Conservation (phyloP, 92 coral and sea anemone genomes). For the Porites evermanni region DNA sequence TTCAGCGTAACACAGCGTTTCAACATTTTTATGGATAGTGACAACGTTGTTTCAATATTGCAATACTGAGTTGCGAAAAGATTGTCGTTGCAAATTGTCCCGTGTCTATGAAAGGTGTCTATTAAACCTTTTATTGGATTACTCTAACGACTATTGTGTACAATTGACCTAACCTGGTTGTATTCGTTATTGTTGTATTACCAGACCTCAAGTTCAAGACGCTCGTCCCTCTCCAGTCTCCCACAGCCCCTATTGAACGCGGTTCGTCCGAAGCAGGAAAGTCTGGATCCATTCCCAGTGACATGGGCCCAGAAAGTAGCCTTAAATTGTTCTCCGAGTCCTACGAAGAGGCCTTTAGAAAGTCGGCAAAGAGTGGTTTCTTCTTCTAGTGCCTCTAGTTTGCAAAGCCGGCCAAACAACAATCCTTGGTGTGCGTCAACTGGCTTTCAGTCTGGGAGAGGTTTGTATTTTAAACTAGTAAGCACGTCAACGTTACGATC, state of each 20-base stretch:
- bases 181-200: not conserved
- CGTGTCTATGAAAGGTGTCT: no score
- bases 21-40: no score
- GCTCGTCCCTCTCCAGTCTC: conserved; percentile 30
- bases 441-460: conserved; percentile 17
- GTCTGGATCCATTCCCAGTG: conserved; percentile 55
- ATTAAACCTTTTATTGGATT: no score
- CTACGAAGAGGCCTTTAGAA: conserved; percentile 10
- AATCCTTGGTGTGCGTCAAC: conserved; percentile 23
- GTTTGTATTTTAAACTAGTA: not conserved
- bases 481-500: not conserved
- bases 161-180: no score
- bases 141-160: no score
- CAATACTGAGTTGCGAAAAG: no score
- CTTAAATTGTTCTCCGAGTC: conserved; percentile 27
- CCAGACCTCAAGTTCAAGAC: conserved; percentile 23
- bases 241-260: conserved; percentile 53
- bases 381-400: conserved; percentile 8
- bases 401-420: not conserved
- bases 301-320: conserved; percentile 78
- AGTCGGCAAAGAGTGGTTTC: conserved; percentile 14
- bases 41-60: no score
- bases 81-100: no score
- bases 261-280: conserved; percentile 31
- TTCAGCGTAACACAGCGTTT: no score